Evolutionary conservation across 23 tunicate genomes (phyloP).

Genomic region (Styela plicata): DNA sequence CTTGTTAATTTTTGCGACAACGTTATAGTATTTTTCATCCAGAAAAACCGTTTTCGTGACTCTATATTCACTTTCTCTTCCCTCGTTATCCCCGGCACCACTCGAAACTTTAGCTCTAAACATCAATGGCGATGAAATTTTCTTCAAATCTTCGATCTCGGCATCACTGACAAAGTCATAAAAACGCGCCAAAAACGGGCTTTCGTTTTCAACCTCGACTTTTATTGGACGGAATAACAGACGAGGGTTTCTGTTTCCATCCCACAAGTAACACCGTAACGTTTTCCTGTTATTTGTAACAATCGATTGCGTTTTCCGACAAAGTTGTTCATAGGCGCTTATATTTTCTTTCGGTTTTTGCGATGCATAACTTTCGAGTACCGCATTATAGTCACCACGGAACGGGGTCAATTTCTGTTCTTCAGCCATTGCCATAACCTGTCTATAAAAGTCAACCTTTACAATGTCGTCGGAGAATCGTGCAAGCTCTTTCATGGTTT

Average conservation of each 20-base stretch:
- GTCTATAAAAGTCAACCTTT: not conserved
- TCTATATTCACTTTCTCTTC: not conserved
- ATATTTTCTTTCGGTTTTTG: not conserved
- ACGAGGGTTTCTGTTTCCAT: not conserved
- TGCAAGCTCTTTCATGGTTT: not conserved
- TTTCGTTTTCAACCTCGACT: not conserved
- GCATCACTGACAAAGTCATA: not conserved
- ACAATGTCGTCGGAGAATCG: not conserved
- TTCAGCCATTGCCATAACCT: not conserved
- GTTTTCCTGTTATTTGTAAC: not conserved
- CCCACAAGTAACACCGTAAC: not conserved
- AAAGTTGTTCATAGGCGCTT: not conserved
- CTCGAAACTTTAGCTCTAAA: not conserved
- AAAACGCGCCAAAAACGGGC: not conserved
- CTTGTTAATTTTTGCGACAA: not conserved
- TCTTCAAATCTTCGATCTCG: not conserved
- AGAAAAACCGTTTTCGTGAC: constrained; percentile 5
- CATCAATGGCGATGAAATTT: not conserved
- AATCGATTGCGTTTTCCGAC: not conserved
- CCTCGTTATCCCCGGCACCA: not conserved
- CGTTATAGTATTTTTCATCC: not conserved
- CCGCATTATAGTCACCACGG: not conserved
- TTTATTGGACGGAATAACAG: not conserved
- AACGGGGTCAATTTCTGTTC: not conserved
- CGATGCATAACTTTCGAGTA: not conserved